These are phyloP conservation scores for Agrochola lychnidis DNA, from an alignment of 2,888 invertebrate genomes.

Conservation along the genomic window DNA sequence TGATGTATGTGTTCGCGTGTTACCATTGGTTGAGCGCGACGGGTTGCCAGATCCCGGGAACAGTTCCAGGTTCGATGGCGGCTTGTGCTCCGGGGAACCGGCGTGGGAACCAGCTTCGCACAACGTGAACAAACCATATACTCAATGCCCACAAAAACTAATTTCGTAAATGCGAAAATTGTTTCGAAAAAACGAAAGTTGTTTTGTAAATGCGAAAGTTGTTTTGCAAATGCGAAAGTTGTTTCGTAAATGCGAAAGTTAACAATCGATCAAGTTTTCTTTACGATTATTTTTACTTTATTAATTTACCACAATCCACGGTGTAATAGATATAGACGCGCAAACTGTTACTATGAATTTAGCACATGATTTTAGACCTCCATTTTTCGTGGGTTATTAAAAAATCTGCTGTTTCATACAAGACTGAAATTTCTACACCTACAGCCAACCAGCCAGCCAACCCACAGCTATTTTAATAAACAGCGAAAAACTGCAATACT, in stretches of 20 bases:
- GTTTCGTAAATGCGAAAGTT: background rate
- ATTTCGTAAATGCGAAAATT: conserved; percentile 3
- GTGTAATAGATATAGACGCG: background rate
- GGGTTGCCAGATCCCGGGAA: conserved; percentile 91
- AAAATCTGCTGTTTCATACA: background rate
- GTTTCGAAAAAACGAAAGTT: conserved; percentile 1
- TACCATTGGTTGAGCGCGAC: conserved; percentile 95
- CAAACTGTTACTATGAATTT: background rate
- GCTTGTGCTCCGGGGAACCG: conserved; percentile 93
- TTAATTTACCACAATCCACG: background rate
- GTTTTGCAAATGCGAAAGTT: conserved; percentile 1
- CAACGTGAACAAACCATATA: conserved; percentile 80
- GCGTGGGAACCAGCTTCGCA: conserved; percentile 87
- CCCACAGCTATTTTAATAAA: background rate
- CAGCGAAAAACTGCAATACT: too few relatives aligned
- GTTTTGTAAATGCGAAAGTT: background rate
- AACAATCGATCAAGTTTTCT: background rate
- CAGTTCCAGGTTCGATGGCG: conserved; percentile 93
- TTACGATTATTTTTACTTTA: background rate
- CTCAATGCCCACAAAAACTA: conserved; percentile 60
- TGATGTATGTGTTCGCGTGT: conserved; percentile 79
- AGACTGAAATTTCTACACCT: too few relatives aligned
- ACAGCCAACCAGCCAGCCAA: too few relatives aligned
- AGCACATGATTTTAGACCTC: background rate
- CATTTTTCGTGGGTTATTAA: too few relatives aligned